Conservation (phyloP, 1,140 invertebrate species). For the Himalopsyche phryganea region DNA sequence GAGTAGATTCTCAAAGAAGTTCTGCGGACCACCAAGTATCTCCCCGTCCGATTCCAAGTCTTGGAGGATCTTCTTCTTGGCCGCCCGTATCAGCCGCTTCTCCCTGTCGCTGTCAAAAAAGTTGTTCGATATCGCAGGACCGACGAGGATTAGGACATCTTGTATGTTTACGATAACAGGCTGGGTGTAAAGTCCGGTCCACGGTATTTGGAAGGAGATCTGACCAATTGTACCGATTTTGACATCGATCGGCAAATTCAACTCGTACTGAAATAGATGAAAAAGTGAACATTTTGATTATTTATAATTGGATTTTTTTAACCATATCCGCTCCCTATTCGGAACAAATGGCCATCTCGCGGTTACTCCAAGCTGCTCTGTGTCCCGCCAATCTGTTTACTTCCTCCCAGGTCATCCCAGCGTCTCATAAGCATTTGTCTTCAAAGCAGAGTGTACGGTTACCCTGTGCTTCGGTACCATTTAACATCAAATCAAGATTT, state of each 20-base stretch:
- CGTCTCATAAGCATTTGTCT: no score
- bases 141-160: slow-evolving; percentile 72
- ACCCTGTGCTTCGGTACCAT: no score
- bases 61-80: slow-evolving; percentile 61
- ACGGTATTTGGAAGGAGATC: slow-evolving; percentile 73
- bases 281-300: no score
- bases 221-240: slow-evolving; percentile 74
- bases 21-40: slow-evolving; percentile 51
- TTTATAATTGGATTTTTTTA: no score
- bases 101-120: slow-evolving; percentile 73
- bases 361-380: no score
- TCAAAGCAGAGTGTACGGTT: no score
- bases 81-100: slow-evolving; percentile 65
- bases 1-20: slow-evolving; percentile 69
- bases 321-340: no score
- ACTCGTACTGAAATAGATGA: slow-evolving; percentile 69
- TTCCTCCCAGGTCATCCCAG: no score
- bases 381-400: no score
- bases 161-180: slow-evolving; percentile 67
- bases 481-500: no score
- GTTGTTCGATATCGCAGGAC: slow-evolving; percentile 65
- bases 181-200: slow-evolving; percentile 69
- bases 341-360: no score
- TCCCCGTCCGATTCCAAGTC: slow-evolving; percentile 53
- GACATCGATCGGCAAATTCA: slow-evolving; percentile 77